Evolutionary conservation across 92 coral and sea anemone genomes (phyloP), one percentile per base, ranked within the genome.

Genomic region (Epizoanthus fatuus): DNA sequence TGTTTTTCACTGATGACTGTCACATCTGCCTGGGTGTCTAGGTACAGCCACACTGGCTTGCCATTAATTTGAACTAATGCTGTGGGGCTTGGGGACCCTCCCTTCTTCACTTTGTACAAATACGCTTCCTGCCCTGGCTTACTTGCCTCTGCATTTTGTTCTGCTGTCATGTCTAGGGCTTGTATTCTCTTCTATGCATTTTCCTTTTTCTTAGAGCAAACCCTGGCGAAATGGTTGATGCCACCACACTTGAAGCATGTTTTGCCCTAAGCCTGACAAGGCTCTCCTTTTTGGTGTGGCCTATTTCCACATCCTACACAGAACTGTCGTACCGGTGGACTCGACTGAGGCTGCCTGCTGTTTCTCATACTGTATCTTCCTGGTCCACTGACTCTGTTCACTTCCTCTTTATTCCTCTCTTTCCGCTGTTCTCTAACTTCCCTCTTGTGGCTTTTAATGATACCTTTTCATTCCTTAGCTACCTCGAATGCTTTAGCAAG

Each of bases 361-460:
- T 80, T 65, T 73, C 86, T 79, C 84, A 72, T 62, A 52, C 82
- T 80, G 38, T 87, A 81, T 65, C 91, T 69, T 47, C 91, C 87
- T 63, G 83, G 91, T 75, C 86, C 47, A 80, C 81, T 87, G 32
- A 82, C 69, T 79, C 75, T 81, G 42, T 83, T 88, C 84, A 66
- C 84, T 68, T 88, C 88, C 14, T 56, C 75, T 11, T 45, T 58
- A 45, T 45, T 44, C 56, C 49, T 37, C 2, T 54, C 29, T 70
- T 70, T 45, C 17, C 63, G 72, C 44, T 77, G 53, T 47, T 73
- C 82, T 58, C 16, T 12, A 25, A 16, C 66, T 54, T 49, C 1
- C 45, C 51, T 10, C 66, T 55, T 75, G 25, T 35, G 20, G 7
- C 9, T 4, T 25, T 60, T 2, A n/a, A 83, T 88, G 85, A 83